These are phyloP conservation scores for Columba guinea DNA, from an alignment of 2,797 vertebrate species.

Conservation along the genomic window DNA sequence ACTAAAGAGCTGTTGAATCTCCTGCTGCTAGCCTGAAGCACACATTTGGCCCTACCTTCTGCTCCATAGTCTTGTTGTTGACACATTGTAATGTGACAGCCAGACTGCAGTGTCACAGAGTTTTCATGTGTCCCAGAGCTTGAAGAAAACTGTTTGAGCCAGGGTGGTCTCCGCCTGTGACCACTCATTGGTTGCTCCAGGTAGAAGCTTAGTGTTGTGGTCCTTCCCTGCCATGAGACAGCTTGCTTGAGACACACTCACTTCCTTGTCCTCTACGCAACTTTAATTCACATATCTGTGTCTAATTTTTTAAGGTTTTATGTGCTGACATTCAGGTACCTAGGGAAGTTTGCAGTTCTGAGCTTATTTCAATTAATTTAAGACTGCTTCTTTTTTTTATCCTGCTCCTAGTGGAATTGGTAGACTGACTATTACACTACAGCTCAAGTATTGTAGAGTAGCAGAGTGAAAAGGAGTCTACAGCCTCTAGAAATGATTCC, in stretches of 20 bases:
- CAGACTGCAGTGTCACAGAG: neutral
- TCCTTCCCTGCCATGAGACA: neutral
- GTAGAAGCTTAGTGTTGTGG: neutral
- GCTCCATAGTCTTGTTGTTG: rapidly evolving
- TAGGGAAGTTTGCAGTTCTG: neutral
- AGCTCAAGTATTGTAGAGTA: neutral
- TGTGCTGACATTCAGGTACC: neutral
- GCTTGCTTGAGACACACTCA: neutral
- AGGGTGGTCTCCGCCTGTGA: neutral
- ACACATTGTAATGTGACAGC: neutral
- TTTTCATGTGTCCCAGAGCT: neutral
- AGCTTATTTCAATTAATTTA: neutral
- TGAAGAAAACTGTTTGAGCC: neutral
- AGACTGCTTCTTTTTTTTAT: neutral
- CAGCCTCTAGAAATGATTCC: neutral
- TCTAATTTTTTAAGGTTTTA: neutral
- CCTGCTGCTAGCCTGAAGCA: neutral
- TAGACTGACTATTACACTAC: neutral
- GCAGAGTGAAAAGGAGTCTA: neutral
- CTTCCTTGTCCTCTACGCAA: neutral
- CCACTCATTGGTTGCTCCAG: neutral
- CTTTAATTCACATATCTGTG: neutral
- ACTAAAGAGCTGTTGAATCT: neutral
- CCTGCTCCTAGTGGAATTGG: neutral
- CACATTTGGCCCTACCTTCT: neutral